Conservation (phyloP, 2,113 vertebrate genomes). For the Pterocles burchelli region DNA sequence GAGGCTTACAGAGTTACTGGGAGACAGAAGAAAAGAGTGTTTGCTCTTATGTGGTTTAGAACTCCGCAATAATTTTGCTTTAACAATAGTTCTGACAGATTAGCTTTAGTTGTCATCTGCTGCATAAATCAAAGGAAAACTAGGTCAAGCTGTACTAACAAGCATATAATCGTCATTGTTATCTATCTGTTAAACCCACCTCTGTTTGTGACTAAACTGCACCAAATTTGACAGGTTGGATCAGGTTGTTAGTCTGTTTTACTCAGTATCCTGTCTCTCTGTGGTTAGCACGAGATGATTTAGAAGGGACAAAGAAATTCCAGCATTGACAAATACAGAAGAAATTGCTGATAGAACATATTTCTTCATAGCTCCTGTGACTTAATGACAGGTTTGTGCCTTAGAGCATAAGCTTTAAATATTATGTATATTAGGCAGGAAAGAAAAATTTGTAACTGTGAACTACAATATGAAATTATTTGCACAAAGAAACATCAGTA, state of each 20-base stretch:
- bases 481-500: background rate
- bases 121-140: constrained; percentile 21
- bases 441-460: background rate
- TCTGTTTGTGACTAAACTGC: background rate
- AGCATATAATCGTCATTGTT: background rate
- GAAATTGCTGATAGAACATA: background rate
- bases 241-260: background rate
- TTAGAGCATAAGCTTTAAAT: background rate
- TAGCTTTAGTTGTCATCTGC: constrained; percentile 10
- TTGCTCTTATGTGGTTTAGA: background rate
- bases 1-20: background rate
- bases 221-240: background rate
- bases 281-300: background rate
- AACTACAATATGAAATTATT: background rate
- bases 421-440: background rate
- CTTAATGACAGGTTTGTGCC: background rate
- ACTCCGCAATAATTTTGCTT: background rate
- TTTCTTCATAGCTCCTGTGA: background rate
- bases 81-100: constrained; percentile 2
- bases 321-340: background rate
- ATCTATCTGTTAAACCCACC: background rate
- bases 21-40: background rate
- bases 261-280: background rate
- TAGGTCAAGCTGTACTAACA: constrained; percentile 42
- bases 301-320: background rate